Conservation (phyloP, 2,888 invertebrate species). For the Helleia helle region DNA sequence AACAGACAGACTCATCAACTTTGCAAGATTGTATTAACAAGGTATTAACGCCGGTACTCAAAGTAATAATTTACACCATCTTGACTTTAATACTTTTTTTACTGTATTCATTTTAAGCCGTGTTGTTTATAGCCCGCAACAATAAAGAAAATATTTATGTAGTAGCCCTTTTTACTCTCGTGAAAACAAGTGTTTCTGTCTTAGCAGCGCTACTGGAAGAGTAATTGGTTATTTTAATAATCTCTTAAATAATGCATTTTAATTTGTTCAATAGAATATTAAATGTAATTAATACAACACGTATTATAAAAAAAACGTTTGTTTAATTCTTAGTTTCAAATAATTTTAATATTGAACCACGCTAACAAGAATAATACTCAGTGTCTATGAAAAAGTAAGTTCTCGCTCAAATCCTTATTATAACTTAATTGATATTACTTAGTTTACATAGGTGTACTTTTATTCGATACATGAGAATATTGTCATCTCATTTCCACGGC, state of each 20-base stretch:
- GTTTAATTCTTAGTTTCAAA: too few species aligned
- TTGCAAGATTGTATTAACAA: slow-evolving; percentile 2
- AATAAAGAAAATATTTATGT: background rate
- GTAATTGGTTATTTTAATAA: too few species aligned
- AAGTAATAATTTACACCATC: background rate
- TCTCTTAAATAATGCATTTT: too few species aligned
- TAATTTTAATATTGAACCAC: too few species aligned
- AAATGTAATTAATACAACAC: too few species aligned
- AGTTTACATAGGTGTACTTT: background rate
- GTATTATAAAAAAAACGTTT: too few species aligned
- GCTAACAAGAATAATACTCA: too few species aligned
- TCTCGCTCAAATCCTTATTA: too few species aligned
- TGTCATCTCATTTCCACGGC: slow-evolving; percentile 7
- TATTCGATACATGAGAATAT: background rate
- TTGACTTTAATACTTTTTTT: background rate
- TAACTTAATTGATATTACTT: background rate
- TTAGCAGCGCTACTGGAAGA: background rate
- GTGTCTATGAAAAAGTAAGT: too few species aligned
- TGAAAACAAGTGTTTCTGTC: background rate
- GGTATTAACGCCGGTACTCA: background rate
- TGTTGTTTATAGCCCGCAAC: background rate
- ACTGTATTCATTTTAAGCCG: background rate
- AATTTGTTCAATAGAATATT: too few species aligned
- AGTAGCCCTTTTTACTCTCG: background rate
- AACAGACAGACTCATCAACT: background rate